Evolutionary conservation across 1,140 invertebrate species (phyloP).

Genomic region (Diabrotica undecimpunctata): DNA sequence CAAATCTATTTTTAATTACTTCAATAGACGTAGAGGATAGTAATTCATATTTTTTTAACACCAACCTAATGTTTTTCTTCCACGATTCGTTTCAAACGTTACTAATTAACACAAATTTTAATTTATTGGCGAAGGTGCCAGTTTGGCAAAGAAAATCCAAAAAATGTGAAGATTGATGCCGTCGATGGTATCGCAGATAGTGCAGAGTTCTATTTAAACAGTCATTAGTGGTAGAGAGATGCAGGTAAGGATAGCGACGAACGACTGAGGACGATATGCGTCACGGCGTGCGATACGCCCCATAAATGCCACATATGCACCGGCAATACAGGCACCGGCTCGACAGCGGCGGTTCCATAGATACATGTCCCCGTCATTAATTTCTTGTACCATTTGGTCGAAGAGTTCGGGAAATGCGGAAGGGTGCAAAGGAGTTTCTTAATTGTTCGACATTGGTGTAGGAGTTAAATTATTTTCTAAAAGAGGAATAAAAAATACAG

Average conservation of each 20-base stretch:
- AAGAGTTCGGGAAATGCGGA: neutral
- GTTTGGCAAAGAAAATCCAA: neutral
- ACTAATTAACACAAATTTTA: neutral
- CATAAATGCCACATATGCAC: constrained; percentile 39
- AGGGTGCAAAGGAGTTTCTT: neutral
- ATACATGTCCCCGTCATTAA: constrained; percentile 3
- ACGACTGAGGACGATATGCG: constrained; percentile 38
- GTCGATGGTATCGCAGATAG: constrained; percentile 13
- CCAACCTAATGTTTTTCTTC: too few species aligned
- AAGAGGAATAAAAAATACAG: too few species aligned
- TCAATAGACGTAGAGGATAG: too few species aligned
- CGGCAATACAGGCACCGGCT: neutral
- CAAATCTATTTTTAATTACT: too few species aligned
- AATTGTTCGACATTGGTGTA: constrained; percentile 1
- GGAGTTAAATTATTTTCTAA: neutral
- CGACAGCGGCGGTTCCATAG: constrained; percentile 36
- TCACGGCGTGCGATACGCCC: constrained; percentile 38
- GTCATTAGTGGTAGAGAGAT: constrained; percentile 40
- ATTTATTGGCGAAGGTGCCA: neutral
- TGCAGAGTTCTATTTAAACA: constrained; percentile 37
- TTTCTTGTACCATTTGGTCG: neutral
- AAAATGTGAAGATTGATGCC: neutral
- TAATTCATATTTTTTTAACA: too few species aligned
- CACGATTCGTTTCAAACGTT: too few species aligned
- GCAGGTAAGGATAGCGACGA: constrained; percentile 36